Evolutionary conservation across 2,113 vertebrate species (phyloP), one percentile per base, ranked within the genome.

Genomic region (Vireo altiloquus): DNA sequence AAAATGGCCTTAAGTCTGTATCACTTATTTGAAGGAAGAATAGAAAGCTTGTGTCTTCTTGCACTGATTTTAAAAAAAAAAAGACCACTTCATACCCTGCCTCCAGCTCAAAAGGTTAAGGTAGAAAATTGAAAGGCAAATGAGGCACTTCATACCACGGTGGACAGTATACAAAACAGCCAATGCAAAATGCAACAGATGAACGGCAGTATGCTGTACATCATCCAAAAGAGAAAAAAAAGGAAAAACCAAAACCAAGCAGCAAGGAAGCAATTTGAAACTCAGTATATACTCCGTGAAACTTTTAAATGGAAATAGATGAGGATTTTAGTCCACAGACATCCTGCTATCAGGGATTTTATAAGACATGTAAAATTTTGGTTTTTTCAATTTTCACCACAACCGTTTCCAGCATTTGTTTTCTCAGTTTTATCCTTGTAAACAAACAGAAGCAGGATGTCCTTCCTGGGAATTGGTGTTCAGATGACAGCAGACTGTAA

Each of bases 351-450:
- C 59, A 68, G 42, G n/a, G 24, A 57, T 90, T 87, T 80, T 54
- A 25, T 35, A 88, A 35, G 86, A 82, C 8, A 25, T 88, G 90
- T 39, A 57, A 84, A 76, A 40, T 46, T 53, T 40, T 80, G 57
- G 77, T 81, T 87, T 95, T 52, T 94, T 35, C 63, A 40, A 16
- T 35, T 89, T 91, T 79, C 50, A 53, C 54, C 23, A 74, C 35
- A 59, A 56, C 37, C 30, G 22, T 37, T 95, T 87, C 87, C 90
- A 44, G 30, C 11, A 28, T 66, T 78, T 39, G 21, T 86, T 82
- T 79, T 77, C 82, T 95, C 78, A 90, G 90, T 95, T 95, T 96
- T 94, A 79, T 68, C 25, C 79, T 83, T 91, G 96, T 97, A 97
- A 97, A 98, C 96, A 95, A 96, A 61, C 5, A 83, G 90, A 95